phyloP scores from a whole-genome alignment of 2,797 vertebrate species.

The Neopelma chrysocephalum region DNA sequence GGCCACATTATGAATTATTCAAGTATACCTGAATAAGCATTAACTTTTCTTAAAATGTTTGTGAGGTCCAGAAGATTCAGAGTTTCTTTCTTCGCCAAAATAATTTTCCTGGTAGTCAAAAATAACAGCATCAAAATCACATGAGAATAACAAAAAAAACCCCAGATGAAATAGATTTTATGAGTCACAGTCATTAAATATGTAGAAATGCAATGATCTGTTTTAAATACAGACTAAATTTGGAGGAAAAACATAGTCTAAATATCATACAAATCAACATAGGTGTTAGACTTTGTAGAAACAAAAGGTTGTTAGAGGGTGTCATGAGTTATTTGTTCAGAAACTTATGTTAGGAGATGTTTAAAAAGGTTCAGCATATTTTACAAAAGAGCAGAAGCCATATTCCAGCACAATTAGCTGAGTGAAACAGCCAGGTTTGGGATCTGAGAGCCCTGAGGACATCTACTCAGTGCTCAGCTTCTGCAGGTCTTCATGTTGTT shows the following conservation, averaged over 20 bases:
- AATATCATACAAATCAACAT: background rate
- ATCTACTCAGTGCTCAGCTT: background rate
- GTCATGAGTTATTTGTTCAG: background rate
- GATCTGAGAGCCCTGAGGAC: background rate
- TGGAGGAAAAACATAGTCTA: background rate
- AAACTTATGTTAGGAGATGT: background rate
- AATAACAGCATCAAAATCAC: background rate
- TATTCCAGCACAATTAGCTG: background rate
- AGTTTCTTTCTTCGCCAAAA: background rate
- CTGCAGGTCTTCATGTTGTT: background rate
- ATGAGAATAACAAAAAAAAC: background rate
- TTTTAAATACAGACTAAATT: background rate
- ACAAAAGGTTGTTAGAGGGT: background rate
- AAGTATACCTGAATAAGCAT: conserved; percentile 17
- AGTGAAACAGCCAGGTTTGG: background rate
- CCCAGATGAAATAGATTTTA: background rate
- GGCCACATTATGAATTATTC: conserved; percentile 42
- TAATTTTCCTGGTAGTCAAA: background rate
- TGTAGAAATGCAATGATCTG: background rate
- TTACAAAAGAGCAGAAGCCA: background rate
- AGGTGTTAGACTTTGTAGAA: background rate
- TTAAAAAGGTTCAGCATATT: background rate
- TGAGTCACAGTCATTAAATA: conserved; percentile 36
- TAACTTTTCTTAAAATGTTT: background rate
- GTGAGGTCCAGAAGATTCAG: background rate